phyloP scores from a whole-genome alignment of 2,113 vertebrate species.

The Hypocryptadius cinnamomeus region DNA sequence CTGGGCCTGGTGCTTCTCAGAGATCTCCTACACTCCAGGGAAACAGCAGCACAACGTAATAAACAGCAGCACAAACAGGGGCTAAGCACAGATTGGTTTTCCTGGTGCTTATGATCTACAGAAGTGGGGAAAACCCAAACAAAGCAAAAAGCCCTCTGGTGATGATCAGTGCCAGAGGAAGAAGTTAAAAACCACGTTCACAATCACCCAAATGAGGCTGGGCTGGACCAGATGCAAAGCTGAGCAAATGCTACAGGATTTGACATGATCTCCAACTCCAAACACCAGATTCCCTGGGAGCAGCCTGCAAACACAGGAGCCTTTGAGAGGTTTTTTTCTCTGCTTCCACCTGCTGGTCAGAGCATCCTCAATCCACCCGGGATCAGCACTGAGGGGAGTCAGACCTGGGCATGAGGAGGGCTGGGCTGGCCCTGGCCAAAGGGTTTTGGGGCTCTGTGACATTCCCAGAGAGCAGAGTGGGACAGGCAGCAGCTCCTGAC shows the following conservation, averaged over 20 bases:
- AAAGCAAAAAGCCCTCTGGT: neutral
- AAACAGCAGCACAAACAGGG: neutral
- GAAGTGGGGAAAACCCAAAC: neutral
- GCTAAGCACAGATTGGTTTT: neutral
- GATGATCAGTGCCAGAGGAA: neutral
- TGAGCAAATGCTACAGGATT: neutral
- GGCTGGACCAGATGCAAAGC: neutral
- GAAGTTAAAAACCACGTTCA: neutral
- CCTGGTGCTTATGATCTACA: neutral
- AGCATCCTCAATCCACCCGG: fast-evolving
- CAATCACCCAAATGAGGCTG: neutral
- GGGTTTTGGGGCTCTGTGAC: fast-evolving
- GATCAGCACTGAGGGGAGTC: neutral
- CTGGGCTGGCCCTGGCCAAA: neutral
- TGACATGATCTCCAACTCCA: neutral
- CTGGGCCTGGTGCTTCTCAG: neutral
- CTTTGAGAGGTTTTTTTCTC: neutral
- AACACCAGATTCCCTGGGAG: neutral
- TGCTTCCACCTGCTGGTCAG: slow-evolving; percentile 53
- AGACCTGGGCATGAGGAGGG: fast-evolving
- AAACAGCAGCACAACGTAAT: fast-evolving
- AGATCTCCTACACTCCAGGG: fast-evolving
- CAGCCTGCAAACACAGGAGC: neutral
- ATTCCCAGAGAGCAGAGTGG: fast-evolving
- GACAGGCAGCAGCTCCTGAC: fast-evolving